These are phyloP conservation scores for Brachionus angularis DNA, from an alignment of 1,140 invertebrate species.

Conservation along the genomic window DNA sequence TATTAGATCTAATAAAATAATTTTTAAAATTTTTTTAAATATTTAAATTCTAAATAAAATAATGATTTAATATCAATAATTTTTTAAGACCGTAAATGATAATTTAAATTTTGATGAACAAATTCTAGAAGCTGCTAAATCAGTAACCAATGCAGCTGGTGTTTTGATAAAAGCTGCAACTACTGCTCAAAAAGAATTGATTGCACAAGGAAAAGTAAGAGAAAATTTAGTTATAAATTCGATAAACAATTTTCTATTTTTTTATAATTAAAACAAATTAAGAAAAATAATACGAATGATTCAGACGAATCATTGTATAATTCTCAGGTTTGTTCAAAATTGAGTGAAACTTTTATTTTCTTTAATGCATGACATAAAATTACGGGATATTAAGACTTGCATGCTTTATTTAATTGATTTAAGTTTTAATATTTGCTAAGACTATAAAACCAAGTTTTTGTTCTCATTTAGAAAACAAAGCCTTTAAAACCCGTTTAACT, in stretches of 20 bases:
- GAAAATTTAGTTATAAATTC: conserved; percentile 19
- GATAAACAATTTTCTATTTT: background rate
- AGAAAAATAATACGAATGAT: no score
- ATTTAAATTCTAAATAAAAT: background rate
- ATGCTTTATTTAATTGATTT: no score
- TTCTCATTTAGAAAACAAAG: no score
- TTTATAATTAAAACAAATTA: conserved; percentile 33
- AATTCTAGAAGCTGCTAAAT: conserved; percentile 95
- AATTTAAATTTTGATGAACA: conserved; percentile 91
- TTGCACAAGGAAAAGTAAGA: conserved; percentile 68
- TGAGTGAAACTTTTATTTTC: no score
- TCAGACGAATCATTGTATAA: no score
- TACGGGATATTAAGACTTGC: no score
- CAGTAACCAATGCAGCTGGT: conserved; percentile 90
- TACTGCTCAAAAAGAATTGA: conserved; percentile 86
- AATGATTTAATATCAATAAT: background rate
- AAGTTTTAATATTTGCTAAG: no score
- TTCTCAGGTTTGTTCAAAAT: no score
- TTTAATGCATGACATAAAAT: no score
- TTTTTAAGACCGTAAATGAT: conserved; percentile 77
- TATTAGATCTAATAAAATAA: background rate
- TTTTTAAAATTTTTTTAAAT: background rate
- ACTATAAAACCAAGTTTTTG: no score
- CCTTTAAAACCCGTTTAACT: no score
- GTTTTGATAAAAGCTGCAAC: conserved; percentile 92